Percentiles rank a stretch among this genome's conserved stretches.
Conservation (phyloP, 2,888 invertebrate genomes). For the Nebria salina region DNA sequence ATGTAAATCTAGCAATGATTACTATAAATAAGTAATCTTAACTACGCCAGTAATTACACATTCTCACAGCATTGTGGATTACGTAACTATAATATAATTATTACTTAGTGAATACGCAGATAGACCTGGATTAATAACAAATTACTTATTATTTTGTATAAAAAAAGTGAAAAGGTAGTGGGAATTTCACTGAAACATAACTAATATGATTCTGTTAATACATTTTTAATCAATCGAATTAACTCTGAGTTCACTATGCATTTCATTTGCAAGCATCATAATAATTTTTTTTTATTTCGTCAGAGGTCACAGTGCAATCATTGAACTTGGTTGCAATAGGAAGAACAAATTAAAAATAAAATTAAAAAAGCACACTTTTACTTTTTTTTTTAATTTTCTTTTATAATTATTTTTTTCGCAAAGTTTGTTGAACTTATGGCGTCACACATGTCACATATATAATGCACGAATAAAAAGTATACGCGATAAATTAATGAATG, state of each 20-base stretch:
- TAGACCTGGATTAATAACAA: no score
- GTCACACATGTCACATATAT: background rate
- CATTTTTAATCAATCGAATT: background rate
- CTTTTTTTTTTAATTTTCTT: background rate
- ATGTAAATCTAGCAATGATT: no score
- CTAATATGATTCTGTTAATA: background rate
- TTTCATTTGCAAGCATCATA: conserved; percentile 9
- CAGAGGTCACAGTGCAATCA: conserved; percentile 37
- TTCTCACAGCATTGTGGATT: no score
- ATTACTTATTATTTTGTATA: no score
- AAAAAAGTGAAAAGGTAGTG: no score
- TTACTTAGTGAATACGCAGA: no score
- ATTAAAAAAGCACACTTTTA: background rate
- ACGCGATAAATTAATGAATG: no score
- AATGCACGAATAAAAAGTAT: background rate
- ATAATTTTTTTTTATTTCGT: conserved; percentile 5
- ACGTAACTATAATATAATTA: no score
- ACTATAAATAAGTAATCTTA: no score
- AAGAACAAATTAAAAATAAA: conserved; percentile 12
- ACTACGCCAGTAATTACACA: no score
- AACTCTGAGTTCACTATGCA: background rate
- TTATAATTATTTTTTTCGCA: background rate
- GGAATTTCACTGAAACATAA: no score
- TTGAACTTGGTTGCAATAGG: conserved; percentile 30
- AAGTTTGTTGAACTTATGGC: background rate